Percentiles rank a stretch among this genome's conserved stretches.
phyloP scores from a whole-genome alignment of 2,797 vertebrate genomes.

The Tarsius wallacei region DNA sequence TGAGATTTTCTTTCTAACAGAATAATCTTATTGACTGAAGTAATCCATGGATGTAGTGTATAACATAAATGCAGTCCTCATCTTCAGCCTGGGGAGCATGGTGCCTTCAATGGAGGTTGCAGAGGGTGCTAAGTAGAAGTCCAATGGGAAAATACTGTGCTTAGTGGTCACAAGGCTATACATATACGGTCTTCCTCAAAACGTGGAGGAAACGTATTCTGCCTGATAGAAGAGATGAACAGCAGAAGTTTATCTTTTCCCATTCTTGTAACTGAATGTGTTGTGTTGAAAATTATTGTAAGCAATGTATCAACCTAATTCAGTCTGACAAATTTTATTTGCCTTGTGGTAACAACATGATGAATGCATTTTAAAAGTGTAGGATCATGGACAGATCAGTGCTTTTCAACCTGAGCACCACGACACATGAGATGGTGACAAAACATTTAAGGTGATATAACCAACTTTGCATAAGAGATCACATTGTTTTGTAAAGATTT shows the following conservation, averaged over 20 bases:
- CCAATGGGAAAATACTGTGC: background rate
- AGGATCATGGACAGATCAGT: background rate
- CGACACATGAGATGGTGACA: background rate
- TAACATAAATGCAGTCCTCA: background rate
- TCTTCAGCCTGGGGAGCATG: background rate
- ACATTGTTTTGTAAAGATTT: constrained; percentile 26
- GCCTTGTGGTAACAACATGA: background rate
- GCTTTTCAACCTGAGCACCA: background rate
- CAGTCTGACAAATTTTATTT: background rate
- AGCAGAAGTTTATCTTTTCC: background rate
- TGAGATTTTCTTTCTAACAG: background rate
- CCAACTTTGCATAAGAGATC: background rate
- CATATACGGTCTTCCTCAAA: background rate
- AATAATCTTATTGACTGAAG: background rate
- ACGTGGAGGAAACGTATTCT: background rate
- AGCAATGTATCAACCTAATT: background rate
- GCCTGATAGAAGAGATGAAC: background rate
- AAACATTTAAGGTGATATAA: background rate
- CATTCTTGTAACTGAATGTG: background rate
- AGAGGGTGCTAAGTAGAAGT: background rate
- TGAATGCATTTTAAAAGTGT: background rate
- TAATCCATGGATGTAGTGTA: background rate
- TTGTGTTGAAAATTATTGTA: background rate
- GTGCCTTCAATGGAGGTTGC: background rate
- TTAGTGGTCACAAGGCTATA: background rate